Evolutionary conservation across 2,113 vertebrate genomes (phyloP).

Genomic region (Lepisosteus oculatus): DNA sequence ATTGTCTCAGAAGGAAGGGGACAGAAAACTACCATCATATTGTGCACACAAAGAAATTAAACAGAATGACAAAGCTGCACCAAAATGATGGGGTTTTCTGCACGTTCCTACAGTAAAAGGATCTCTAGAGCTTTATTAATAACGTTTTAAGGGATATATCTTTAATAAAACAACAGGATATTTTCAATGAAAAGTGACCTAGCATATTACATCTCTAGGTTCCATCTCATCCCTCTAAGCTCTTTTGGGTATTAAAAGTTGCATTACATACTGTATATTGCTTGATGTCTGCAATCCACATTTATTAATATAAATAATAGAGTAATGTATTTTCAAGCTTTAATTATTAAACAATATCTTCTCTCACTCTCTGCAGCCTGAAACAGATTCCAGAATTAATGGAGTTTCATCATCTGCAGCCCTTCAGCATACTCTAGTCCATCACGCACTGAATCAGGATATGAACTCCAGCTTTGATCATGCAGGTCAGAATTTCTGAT

Average conservation of each 20-base stretch:
- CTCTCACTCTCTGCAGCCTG: conserved; percentile 67
- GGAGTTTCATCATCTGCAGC: conserved; percentile 75
- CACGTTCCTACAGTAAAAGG: too few relatives aligned
- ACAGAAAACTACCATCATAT: too few relatives aligned
- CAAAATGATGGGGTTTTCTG: too few relatives aligned
- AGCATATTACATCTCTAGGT: background rate
- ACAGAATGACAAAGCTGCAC: too few relatives aligned
- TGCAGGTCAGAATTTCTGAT: conserved; percentile 65
- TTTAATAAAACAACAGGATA: too few relatives aligned
- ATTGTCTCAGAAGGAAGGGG: too few relatives aligned
- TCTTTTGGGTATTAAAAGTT: too few relatives aligned
- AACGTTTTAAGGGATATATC: too few relatives aligned
- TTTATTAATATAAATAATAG: conserved; percentile 13
- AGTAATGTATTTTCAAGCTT: background rate
- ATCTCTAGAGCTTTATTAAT: too few relatives aligned
- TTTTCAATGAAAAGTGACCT: background rate
- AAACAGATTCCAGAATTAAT: conserved; percentile 78
- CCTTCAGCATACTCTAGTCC: conserved; percentile 55
- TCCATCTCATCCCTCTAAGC: too few relatives aligned
- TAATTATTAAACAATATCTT: conserved; percentile 10
- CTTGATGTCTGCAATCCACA: background rate
- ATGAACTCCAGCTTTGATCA: conserved; percentile 67
- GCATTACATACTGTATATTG: background rate
- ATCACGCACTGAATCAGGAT: conserved; percentile 63
- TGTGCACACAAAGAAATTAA: too few relatives aligned